Evolutionary conservation across 2,797 vertebrate genomes (phyloP), one percentile per base, ranked within the genome.

Genomic region (Acomys russatus): DNA sequence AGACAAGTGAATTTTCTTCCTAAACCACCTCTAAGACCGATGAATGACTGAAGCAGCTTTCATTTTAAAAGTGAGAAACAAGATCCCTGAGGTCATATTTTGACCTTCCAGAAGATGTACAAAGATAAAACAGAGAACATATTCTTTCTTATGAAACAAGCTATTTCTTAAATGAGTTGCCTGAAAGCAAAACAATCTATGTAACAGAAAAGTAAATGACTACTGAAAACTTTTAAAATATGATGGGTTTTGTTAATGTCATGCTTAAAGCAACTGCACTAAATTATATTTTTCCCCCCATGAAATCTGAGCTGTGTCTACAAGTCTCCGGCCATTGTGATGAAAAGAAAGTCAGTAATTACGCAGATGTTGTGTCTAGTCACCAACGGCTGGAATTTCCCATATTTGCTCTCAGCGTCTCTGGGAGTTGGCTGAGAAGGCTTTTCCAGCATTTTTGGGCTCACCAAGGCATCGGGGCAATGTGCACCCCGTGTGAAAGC

Each of bases 311-410:
- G 90, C 78, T 74, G 54, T 79, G 85, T 94, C 96, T 96, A 85
- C 68, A 70, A 87, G 91, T 74, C 86, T 88, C 80, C 51, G 77
- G 79, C 90, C 66, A 83, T 0, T 68, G 66, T 63, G 44, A 94
- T 64, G 63, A 93, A 92, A 89, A 96, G 88, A 54, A 64, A 54
- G 86, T 80, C 94, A 59, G 80, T 93, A 86, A 96, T 68, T 66
- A 78, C 70, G 94, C 91, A 90, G 84, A 95, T 92, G 91, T 95
- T 95, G 88, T 91, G 90, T 97, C 95, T 96, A 90, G 94, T 92
- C 66, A 91, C 79, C 89, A 93, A 82, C 25, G 80, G 90, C 89
- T 97, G 95, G 94, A 87, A 95, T 94, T 88, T 87, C 93, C 90
- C 63, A 66, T 33, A 71, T 49, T 90, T 78, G 25, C 25, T 33